Conservation (phyloP, 2,797 vertebrate genomes). For the Harpagifer antarcticus region DNA sequence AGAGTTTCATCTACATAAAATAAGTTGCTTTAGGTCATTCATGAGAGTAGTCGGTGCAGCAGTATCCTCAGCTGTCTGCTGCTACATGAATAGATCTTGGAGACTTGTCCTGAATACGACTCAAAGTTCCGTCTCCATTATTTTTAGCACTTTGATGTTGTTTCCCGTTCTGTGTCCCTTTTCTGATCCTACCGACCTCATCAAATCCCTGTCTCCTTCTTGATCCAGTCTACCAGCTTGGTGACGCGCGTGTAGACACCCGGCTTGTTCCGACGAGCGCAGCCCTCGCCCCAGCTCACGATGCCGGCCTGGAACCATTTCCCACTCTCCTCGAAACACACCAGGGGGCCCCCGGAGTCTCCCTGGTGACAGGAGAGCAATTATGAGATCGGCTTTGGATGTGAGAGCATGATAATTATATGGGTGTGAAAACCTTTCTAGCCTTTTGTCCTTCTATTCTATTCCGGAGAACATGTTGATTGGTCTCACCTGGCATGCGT, state of each 20-base stretch:
- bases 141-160: constrained; percentile 25
- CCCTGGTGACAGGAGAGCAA: constrained; percentile 72
- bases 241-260: constrained; percentile 85
- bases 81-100: constrained; percentile 36
- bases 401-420: constrained; percentile 41
- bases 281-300: constrained; percentile 89
- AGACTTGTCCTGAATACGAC: constrained; percentile 43
- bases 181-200: constrained; percentile 18
- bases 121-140: constrained; percentile 56
- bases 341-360: constrained; percentile 87
- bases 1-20: neutral
- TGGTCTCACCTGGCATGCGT: constrained; percentile 86
- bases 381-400: constrained; percentile 43
- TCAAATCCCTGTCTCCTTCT: constrained; percentile 68
- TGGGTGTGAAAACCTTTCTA: constrained; percentile 29
- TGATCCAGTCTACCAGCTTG: constrained; percentile 84
- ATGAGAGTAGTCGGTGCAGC: constrained; percentile 42
- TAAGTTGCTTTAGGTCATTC: constrained; percentile 51
- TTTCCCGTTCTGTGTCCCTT: constrained; percentile 29
- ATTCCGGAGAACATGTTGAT: constrained; percentile 5
- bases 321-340: constrained; percentile 83
- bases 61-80: constrained; percentile 26
- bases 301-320: constrained; percentile 89
- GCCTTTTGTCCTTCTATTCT: constrained; percentile 2
- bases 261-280: constrained; percentile 85